phyloP scores from a whole-genome alignment of 2,113 vertebrate species.

The Cisticola juncidis region DNA sequence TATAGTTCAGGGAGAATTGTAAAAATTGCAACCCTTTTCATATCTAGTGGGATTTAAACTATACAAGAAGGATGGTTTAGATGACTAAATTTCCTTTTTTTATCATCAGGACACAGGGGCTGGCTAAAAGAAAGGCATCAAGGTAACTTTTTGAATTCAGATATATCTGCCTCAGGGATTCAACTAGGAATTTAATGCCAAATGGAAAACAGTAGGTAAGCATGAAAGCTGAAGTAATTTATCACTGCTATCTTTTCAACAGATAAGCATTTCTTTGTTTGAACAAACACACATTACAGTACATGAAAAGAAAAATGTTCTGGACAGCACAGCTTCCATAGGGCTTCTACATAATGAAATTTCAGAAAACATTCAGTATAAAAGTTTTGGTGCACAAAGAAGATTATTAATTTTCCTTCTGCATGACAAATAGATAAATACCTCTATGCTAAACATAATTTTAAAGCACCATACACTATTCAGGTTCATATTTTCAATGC shows the following conservation, averaged over 20 bases:
- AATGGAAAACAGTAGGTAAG: slow-evolving; percentile 53
- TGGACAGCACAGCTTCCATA: slow-evolving; percentile 33
- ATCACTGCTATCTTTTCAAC: slow-evolving; percentile 66
- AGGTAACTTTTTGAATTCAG: slow-evolving; percentile 40
- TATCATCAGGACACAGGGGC: not conserved
- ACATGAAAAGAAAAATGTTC: slow-evolving; percentile 45
- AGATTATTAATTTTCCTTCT: slow-evolving; percentile 48
- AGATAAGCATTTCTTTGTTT: slow-evolving; percentile 67
- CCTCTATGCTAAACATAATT: not conserved
- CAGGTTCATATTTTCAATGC: slow-evolving; percentile 8
- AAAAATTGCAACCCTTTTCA: not conserved
- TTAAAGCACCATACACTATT: slow-evolving; percentile 3
- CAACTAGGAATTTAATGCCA: slow-evolving; percentile 36
- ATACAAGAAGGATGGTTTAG: not conserved
- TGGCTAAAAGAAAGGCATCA: not conserved
- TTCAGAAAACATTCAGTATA: not conserved
- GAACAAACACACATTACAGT: slow-evolving; percentile 58
- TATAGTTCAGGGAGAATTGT: not conserved
- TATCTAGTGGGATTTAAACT: not conserved
- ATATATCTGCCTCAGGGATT: not conserved
- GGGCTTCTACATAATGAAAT: slow-evolving; percentile 21
- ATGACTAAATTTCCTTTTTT: slow-evolving; percentile 11
- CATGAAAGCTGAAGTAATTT: slow-evolving; percentile 58
- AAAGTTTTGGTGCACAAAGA: slow-evolving; percentile 12
- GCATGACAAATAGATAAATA: slow-evolving; percentile 56